These are phyloP conservation scores for Drosophila anomalata DNA, from an alignment of 2,888 invertebrate species.

Conservation along the genomic window DNA sequence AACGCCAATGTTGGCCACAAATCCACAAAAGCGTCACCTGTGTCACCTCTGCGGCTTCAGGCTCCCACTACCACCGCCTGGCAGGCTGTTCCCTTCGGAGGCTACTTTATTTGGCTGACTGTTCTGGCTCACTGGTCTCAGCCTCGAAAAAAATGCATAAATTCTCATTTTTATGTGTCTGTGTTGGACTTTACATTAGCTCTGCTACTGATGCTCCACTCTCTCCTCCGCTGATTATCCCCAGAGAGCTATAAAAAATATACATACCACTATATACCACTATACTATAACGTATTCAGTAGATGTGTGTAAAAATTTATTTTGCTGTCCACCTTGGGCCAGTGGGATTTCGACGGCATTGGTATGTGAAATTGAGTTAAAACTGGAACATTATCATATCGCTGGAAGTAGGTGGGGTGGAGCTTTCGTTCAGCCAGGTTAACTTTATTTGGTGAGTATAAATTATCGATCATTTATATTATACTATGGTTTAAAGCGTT, in stretches of 20 bases:
- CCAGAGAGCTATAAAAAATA: slow-evolving; percentile 72
- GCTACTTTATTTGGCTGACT: slow-evolving; percentile 49
- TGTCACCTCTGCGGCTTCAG: slow-evolving; percentile 57
- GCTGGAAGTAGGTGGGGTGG: background rate
- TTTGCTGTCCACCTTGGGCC: slow-evolving; percentile 52
- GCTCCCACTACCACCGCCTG: slow-evolving; percentile 5
- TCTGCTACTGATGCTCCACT: slow-evolving; percentile 31
- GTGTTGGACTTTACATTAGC: slow-evolving; percentile 73
- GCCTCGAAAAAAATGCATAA: slow-evolving; percentile 68
- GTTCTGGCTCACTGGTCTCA: slow-evolving; percentile 26
- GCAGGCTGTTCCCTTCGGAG: slow-evolving; percentile 47
- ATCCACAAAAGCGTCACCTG: slow-evolving; percentile 70
- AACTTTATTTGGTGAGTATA: slow-evolving; percentile 39
- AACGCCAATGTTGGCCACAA: slow-evolving; percentile 59
- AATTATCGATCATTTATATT: slow-evolving; percentile 38
- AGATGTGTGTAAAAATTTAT: slow-evolving; percentile 63
- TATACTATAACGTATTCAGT: slow-evolving; percentile 45
- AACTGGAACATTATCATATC: slow-evolving; percentile 36
- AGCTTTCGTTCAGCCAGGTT: slow-evolving; percentile 17
- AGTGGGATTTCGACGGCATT: slow-evolving; percentile 41
- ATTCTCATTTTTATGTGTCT: slow-evolving; percentile 75
- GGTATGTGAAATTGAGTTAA: slow-evolving; percentile 45
- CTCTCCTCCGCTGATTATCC: slow-evolving; percentile 62
- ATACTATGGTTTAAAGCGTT: slow-evolving; percentile 24
- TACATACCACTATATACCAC: slow-evolving; percentile 34